phyloP scores from a whole-genome alignment of 1,140 invertebrate genomes.

The Diorhabda carinulata region DNA sequence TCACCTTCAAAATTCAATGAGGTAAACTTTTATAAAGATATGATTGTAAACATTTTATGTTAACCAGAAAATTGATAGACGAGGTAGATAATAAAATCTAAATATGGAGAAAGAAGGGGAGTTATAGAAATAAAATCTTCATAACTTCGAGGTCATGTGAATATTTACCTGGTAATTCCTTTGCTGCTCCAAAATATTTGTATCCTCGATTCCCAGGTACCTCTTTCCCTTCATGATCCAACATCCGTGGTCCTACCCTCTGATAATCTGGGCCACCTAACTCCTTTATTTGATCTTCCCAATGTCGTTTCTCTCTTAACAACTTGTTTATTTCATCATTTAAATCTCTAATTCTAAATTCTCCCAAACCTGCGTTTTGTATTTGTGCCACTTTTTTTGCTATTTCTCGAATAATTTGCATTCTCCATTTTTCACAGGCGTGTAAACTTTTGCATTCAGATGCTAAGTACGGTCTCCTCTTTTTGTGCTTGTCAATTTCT shows the following conservation, averaged over 20 bases:
- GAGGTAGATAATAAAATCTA: too few relatives aligned
- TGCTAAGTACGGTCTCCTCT: constrained; percentile 86
- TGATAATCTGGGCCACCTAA: constrained; percentile 94
- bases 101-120: too few relatives aligned
- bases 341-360: constrained; percentile 95
- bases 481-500: constrained; percentile 73
- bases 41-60: too few relatives aligned
- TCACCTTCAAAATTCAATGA: too few relatives aligned
- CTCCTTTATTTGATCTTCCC: constrained; percentile 94
- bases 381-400: constrained; percentile 99
- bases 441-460: constrained; percentile 87
- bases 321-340: constrained; percentile 99
- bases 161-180: constrained; percentile 82
- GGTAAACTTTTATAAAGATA: too few relatives aligned
- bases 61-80: too few relatives aligned
- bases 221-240: constrained; percentile 94
- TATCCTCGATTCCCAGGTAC: constrained; percentile 97
- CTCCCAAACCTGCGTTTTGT: constrained; percentile 97
- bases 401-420: constrained; percentile 95
- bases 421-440: constrained; percentile 91
- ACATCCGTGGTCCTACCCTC: constrained; percentile 86
- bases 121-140: too few relatives aligned
- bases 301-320: constrained; percentile 90
- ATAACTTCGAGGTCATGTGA: too few relatives aligned
- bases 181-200: constrained; percentile 99